Conservation (phyloP, 2,113 vertebrate species). For the Illadopsis cleaveri region DNA sequence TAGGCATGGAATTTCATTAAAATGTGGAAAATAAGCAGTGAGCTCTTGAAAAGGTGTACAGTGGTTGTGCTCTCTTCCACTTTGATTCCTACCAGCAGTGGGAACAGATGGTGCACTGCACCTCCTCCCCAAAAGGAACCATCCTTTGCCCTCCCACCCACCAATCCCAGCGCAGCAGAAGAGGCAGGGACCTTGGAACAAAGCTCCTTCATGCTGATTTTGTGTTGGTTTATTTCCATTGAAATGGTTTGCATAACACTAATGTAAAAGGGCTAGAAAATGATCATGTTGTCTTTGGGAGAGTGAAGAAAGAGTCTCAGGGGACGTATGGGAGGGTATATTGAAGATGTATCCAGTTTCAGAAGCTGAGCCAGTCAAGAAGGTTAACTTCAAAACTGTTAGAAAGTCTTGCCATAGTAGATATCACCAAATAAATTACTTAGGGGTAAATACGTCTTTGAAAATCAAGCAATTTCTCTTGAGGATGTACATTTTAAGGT, state of each 20-base stretch:
- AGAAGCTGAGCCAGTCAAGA: background rate
- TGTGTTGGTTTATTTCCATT: constrained; percentile 16
- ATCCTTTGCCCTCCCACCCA: too few species aligned
- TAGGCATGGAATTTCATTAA: constrained; percentile 17
- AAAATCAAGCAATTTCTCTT: background rate
- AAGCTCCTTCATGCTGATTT: constrained; percentile 4
- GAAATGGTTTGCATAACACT: constrained; percentile 13
- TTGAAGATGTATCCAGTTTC: background rate
- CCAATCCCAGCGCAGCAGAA: background rate
- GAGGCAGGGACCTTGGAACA: constrained; percentile 25
- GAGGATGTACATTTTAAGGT: background rate
- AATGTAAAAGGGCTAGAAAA: background rate
- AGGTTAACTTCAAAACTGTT: background rate
- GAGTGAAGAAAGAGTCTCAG: background rate
- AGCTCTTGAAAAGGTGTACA: background rate
- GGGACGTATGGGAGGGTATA: background rate
- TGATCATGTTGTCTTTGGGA: background rate
- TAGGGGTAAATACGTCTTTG: background rate
- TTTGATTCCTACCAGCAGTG: background rate
- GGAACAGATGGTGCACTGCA: constrained; percentile 42
- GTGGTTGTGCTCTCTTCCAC: background rate
- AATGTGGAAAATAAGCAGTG: background rate
- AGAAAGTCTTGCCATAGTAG: background rate
- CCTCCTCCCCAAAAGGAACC: background rate
- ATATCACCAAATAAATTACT: background rate